phyloP scores from a whole-genome alignment of 1,140 invertebrate species.

The Bursaphelenchus mucronatus region DNA sequence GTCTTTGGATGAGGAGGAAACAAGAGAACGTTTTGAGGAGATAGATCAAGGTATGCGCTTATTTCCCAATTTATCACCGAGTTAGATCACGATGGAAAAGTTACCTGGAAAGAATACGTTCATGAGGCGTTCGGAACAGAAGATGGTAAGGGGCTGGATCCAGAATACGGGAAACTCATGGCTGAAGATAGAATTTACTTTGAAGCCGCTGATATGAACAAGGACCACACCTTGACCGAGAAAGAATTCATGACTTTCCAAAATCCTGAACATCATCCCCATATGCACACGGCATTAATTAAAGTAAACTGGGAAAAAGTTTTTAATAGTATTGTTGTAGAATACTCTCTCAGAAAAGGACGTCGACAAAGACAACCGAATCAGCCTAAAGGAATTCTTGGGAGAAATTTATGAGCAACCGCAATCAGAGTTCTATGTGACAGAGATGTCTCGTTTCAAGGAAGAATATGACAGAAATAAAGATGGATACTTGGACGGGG shows the following conservation, averaged over 20 bases:
- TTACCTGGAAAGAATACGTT: slow-evolving; percentile 84
- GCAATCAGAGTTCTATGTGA: slow-evolving; percentile 72
- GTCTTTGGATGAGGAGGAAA: slow-evolving; percentile 80
- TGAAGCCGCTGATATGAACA: slow-evolving; percentile 76
- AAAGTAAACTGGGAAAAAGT: not conserved
- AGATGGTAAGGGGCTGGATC: slow-evolving; percentile 61
- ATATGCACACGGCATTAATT: slow-evolving; percentile 48
- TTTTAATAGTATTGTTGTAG: slow-evolving; percentile 59
- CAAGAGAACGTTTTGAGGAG: slow-evolving; percentile 77
- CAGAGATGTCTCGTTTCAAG: slow-evolving; percentile 85
- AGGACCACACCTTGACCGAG: slow-evolving; percentile 73
- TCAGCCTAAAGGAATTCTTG: slow-evolving; percentile 61
- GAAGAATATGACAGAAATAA: slow-evolving; percentile 78
- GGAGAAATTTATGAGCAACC: slow-evolving; percentile 65
- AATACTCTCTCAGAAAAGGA: slow-evolving; percentile 82
- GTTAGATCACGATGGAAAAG: slow-evolving; percentile 72
- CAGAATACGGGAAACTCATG: slow-evolving; percentile 60
- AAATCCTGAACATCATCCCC: slow-evolving; percentile 84
- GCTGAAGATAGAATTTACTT: slow-evolving; percentile 80
- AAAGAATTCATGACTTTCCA: slow-evolving; percentile 82
- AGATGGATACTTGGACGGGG: slow-evolving; percentile 75
- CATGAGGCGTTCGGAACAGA: slow-evolving; percentile 74
- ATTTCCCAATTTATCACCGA: slow-evolving; percentile 13
- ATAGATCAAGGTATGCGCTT: slow-evolving; percentile 68
- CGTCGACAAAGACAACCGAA: slow-evolving; percentile 72